phyloP scores from a whole-genome alignment of 2,113 vertebrate genomes.

The Elachura formosa region DNA sequence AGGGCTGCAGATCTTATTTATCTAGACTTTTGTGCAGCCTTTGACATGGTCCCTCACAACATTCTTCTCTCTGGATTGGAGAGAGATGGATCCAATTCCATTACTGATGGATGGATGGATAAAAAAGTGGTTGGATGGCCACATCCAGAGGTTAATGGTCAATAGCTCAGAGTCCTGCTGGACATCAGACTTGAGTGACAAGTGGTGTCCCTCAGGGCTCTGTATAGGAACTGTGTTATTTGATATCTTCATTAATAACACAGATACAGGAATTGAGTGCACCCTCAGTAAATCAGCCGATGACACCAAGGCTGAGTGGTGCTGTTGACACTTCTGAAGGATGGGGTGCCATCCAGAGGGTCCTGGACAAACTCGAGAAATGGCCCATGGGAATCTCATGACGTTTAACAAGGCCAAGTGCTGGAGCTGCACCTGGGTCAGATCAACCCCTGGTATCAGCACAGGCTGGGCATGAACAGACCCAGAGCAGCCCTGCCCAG shows the following conservation, averaged over 20 bases:
- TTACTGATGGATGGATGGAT: not conserved
- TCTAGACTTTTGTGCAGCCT: not conserved
- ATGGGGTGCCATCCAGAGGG: not conserved
- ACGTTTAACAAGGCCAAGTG: not conserved
- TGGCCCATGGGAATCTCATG: fast-evolving
- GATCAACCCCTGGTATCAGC: fast-evolving
- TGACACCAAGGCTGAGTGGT: not conserved
- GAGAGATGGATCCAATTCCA: not conserved
- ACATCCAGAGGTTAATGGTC: not conserved
- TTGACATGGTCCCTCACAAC: not conserved
- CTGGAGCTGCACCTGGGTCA: fast-evolving
- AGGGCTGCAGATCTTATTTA: not conserved
- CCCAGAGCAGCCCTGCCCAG: not conserved
- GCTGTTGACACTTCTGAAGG: not conserved
- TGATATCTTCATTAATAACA: not conserved
- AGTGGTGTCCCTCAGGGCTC: not conserved
- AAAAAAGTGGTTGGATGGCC: not conserved
- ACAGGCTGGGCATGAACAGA: not conserved
- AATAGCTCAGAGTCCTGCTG: not conserved
- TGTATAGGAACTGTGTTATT: not conserved
- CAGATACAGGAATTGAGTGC: fast-evolving
- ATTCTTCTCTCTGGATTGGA: not conserved
- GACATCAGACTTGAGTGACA: not conserved
- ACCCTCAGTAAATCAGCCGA: not conserved
- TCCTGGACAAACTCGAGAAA: fast-evolving